Conservation (phyloP, 2,888 invertebrate genomes). For the Girardia tigrina region DNA sequence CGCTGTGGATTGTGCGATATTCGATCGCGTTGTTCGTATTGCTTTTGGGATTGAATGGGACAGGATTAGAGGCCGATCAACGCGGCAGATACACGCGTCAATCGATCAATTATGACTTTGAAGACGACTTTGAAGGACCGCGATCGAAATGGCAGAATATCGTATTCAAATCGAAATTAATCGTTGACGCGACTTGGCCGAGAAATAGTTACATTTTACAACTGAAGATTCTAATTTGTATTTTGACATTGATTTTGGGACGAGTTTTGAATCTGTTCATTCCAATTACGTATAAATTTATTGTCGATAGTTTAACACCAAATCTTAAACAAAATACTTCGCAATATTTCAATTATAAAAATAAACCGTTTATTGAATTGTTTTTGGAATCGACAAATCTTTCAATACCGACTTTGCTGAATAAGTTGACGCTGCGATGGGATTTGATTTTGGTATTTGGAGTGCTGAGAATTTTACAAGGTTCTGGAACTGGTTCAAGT, state of each 20-base stretch:
- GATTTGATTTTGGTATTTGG: conserved; percentile 75
- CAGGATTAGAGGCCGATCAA: conserved; percentile 40
- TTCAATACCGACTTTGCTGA: not conserved
- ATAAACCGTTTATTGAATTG: not conserved
- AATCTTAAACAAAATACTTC: conserved; percentile 28
- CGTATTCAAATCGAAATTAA: conserved; percentile 63
- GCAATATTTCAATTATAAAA: not conserved
- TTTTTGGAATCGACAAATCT: conserved; percentile 10
- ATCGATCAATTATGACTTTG: not conserved
- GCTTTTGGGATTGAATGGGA: conserved; percentile 54
- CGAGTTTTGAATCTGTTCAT: conserved; percentile 76
- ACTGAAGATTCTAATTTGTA: conserved; percentile 40
- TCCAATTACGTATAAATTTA: conserved; percentile 77
- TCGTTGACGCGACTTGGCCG: conserved; percentile 87
- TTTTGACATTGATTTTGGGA: conserved; percentile 63
- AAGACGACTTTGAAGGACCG: not conserved
- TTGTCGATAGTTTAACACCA: conserved; percentile 48
- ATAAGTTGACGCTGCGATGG: conserved; percentile 62
- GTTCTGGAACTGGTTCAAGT: conserved; percentile 60
- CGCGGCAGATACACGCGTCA: not conserved
- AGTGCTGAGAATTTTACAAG: conserved; percentile 77
- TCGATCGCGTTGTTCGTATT: conserved; percentile 65
- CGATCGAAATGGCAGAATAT: conserved; percentile 52
- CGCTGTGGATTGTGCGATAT: conserved; percentile 69
- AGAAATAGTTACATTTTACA: conserved; percentile 65